Conservation (phyloP, 2,797 vertebrate genomes). For the Sphenodon punctatus region DNA sequence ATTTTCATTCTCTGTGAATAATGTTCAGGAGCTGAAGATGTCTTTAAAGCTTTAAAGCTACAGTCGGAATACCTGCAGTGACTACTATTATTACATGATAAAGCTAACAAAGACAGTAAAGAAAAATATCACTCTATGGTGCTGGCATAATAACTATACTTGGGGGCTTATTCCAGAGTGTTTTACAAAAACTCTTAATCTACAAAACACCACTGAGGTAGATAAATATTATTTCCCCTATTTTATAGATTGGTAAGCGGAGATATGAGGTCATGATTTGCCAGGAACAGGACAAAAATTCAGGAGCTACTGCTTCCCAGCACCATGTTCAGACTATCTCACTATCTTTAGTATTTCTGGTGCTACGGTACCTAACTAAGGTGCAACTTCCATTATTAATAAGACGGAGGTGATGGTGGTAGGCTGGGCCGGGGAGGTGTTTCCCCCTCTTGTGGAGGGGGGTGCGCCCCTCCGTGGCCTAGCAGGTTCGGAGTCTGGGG, state of each 20-base stretch:
- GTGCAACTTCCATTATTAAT: accelerated
- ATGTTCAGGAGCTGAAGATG: neutral
- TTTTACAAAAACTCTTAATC: neutral
- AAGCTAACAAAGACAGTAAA: neutral
- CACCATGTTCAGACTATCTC: neutral
- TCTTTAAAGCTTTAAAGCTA: neutral
- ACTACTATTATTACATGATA: no score
- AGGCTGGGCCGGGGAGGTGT: no score
- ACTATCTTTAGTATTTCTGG: neutral
- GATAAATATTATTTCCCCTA: neutral
- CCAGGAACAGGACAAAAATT: neutral
- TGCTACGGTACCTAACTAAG: neutral
- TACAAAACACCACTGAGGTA: neutral
- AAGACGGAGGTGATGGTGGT: no score
- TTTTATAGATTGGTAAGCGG: no score
- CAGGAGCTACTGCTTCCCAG: accelerated
- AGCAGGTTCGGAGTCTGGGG: no score
- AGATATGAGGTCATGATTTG: neutral
- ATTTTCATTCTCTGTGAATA: neutral
- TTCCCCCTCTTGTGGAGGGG: no score
- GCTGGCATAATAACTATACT: neutral
- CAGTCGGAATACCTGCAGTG: no score
- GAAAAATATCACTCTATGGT: no score
- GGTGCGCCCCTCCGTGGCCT: no score
- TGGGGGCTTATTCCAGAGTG: neutral